Evolutionary conservation across 1,140 invertebrate species (phyloP).

Genomic region (Drosophila jambulina): DNA sequence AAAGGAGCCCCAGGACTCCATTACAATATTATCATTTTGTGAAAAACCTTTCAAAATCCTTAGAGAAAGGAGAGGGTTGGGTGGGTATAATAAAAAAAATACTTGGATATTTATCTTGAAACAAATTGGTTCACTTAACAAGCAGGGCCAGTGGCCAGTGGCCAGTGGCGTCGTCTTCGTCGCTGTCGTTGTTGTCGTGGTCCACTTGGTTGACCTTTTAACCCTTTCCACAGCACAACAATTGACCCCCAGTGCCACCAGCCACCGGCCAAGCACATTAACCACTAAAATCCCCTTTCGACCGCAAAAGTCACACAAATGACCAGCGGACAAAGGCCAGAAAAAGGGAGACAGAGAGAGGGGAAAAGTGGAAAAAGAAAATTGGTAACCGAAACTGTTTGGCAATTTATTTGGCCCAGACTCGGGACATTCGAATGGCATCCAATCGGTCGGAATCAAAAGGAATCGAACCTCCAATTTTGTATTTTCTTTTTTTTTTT

Average conservation of each 20-base stretch:
- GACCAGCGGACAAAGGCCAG: conserved; percentile 30
- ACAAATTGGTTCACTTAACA: conserved; percentile 53
- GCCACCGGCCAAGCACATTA: conserved; percentile 41
- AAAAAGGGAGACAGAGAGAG: background rate
- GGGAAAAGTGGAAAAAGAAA: conserved; percentile 41
- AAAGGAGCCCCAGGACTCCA: background rate
- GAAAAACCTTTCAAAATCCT: conserved; percentile 13
- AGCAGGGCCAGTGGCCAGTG: conserved; percentile 22
- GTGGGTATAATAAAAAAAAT: conserved; percentile 28
- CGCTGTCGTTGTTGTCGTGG: background rate
- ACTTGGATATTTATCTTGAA: conserved; percentile 45
- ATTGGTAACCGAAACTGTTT: conserved; percentile 50
- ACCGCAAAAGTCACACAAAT: conserved; percentile 60
- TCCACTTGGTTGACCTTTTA: conserved; percentile 31
- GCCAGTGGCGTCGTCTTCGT: background rate
- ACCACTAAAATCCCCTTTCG: conserved; percentile 57
- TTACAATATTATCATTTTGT: conserved; percentile 28
- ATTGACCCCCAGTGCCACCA: conserved; percentile 40
- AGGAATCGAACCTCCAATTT: conserved; percentile 29
- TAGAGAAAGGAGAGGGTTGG: background rate
- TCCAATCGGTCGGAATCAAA: conserved; percentile 47
- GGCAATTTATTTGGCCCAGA: conserved; percentile 48
- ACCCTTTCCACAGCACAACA: conserved; percentile 37
- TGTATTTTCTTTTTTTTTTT: background rate
- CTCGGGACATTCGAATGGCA: conserved; percentile 44